Base-by-base conservation (phyloP, 2,113 vertebrate species). In the Montifringilla adamsi region DNA sequence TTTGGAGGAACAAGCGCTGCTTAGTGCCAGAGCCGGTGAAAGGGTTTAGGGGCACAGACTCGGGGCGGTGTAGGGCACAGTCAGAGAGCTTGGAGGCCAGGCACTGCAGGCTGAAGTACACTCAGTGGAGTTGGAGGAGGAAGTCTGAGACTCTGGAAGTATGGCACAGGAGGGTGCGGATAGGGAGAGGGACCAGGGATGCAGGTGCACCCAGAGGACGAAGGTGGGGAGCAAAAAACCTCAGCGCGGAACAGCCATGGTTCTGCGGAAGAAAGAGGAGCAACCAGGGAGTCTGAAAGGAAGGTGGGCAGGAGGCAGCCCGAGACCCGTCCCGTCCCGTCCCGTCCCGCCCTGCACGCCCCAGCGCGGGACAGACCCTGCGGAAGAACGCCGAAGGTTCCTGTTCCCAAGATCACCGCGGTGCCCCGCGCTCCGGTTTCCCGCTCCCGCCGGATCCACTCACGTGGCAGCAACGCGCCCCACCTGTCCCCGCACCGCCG, bases 31-130 rank as follows among this genome's bases (percentile, higher is more conserved):
- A 62, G 15, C 8, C 24, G 39, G n/a, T 9, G 47, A 20, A 21
- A 31, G 18, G 6, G 13, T 6, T 7, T 15, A 31, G 19, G 20
- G 27, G n/a, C 37, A 31, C 1, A 33, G 67, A 41, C 9, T 27
- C 9, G 1, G 23, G 0, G 37, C 15, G 8, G 33, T 0, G 24
- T 1, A 10, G 18, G 7, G 27, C 43, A 41, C 2, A 20, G 37
- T 56, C 13, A 39, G 50, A 24, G 33, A 37, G 44, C 17, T 4
- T 14, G 35, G 15, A 21, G 63, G 17, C 12, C 23, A 10, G 30
- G 53, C 41, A 27, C 47, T 1, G 5, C 6, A 7, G 39, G 12
- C 26, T 10, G 9, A n/a, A 69, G 23, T 28, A 35, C 50, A 9
- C 10, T 22, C 44, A 6, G 39, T 2, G 11, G 13, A 6, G 5